Percentiles rank a stretch among this genome's conserved stretches.
phyloP scores from a whole-genome alignment of 2,113 vertebrate genomes.

The Cinclus mexicanus region DNA sequence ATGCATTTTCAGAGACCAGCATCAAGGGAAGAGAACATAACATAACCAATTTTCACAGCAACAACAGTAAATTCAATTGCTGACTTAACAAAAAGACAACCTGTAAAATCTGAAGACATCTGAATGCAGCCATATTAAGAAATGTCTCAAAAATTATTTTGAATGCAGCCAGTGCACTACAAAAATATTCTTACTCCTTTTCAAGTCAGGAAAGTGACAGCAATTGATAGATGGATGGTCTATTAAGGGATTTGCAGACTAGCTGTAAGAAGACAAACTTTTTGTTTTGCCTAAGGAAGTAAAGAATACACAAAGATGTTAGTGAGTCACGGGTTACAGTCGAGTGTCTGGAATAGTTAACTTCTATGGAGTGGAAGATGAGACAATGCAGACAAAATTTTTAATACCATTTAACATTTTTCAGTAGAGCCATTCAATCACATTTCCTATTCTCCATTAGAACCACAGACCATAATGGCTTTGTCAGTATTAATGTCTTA shows the following conservation, averaged over 20 bases:
- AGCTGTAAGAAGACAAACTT: neutral
- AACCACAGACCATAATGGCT: neutral
- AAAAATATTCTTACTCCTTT: neutral
- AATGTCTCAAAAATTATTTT: neutral
- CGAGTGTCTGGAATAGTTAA: neutral
- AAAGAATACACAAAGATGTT: neutral
- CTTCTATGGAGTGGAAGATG: neutral
- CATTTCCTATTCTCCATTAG: neutral
- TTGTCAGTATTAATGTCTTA: neutral
- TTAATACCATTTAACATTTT: neutral
- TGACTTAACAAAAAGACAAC: neutral
- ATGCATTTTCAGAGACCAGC: neutral
- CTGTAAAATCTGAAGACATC: neutral
- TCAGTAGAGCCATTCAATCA: neutral
- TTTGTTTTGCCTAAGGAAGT: neutral
- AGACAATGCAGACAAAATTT: neutral
- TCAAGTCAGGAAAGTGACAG: neutral
- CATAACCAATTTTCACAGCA: neutral
- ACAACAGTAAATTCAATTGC: neutral
- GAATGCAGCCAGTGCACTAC: neutral
- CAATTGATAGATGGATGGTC: neutral
- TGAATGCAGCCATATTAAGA: neutral
- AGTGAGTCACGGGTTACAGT: neutral
- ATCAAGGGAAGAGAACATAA: neutral
- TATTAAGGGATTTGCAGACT: neutral